Conservation (phyloP, 1,140 invertebrate genomes). For the Cylas formicarius region DNA sequence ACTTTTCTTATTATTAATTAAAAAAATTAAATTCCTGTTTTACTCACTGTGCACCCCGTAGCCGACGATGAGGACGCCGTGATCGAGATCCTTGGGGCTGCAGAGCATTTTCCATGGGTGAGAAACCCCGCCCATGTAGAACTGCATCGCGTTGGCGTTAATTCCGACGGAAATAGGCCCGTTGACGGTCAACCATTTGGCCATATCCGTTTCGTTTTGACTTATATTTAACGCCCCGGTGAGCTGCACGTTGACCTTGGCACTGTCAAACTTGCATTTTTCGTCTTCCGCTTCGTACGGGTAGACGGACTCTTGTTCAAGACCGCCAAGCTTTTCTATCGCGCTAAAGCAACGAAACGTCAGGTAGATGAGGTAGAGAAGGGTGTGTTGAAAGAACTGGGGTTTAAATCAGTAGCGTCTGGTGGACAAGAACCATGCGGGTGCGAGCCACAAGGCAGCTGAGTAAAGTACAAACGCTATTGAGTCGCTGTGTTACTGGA, state of each 20-base stretch:
- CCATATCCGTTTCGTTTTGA: slow-evolving; percentile 85
- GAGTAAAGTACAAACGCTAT: too few relatives aligned
- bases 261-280: slow-evolving; percentile 70
- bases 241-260: slow-evolving; percentile 64
- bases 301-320: slow-evolving; percentile 88
- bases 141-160: slow-evolving; percentile 98
- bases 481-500: too few relatives aligned
- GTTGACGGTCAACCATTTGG: slow-evolving; percentile 82
- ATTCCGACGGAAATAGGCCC: slow-evolving; percentile 96
- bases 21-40: slow-evolving; percentile 3
- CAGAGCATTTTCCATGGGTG: slow-evolving; percentile 90
- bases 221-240: slow-evolving; percentile 82
- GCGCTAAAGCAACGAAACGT: slow-evolving; percentile 47
- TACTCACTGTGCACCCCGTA: slow-evolving; percentile 71
- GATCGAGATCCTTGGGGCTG: slow-evolving; percentile 70
- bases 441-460: too few relatives aligned
- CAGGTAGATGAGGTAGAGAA: too few relatives aligned
- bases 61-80: slow-evolving; percentile 91
- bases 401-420: too few relatives aligned
- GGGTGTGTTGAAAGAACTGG: too few relatives aligned
- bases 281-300: slow-evolving; percentile 82
- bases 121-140: slow-evolving; percentile 94
- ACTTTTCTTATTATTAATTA: not conserved
- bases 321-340: slow-evolving; percentile 80
- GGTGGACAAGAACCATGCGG: too few relatives aligned